Evolutionary conservation across 2,113 vertebrate genomes (phyloP), one percentile per base, ranked within the genome.

Genomic region (Talpa occidentalis): DNA sequence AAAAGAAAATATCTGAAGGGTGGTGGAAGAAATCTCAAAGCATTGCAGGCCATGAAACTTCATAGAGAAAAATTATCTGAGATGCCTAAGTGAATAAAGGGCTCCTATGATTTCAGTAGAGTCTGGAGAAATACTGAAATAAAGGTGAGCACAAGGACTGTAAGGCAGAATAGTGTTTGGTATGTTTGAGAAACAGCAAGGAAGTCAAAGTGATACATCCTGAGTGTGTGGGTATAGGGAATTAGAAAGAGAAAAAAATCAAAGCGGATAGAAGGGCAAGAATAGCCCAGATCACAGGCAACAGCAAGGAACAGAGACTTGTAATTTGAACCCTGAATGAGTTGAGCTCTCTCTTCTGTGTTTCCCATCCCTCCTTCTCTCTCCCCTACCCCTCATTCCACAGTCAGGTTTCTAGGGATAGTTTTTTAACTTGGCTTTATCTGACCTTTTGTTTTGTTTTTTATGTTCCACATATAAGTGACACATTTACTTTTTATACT

Each of bases 401-500:
- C 2, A 52, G 49, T 49, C 47, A 49, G 47, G 47, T 10, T 49
- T 49, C 10, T 10, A 49, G 47, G 47, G 47, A 17, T 52, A 52
- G 49, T 16, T 52, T 52, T 17, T 52, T 52, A 17, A 15, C 17
- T 52, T 52, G 49, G 49, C 16, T 52, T 17, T 52, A 17, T 52
- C 49, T 52, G 49, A 52, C 14, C 49, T 52, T 52, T 17, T 52
- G 47, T 12, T 49, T 49, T 49, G 47, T 49, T 52, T 52, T 52
- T 52, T 52, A 52, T 52, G 49, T 52, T 17, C 49, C 49, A 52
- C 14, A 17, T 52, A 52, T 16, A 56, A 56, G 21, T 22, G 54
- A 92, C 76, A 92, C 88, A 54, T 95, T 96, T 69, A 72, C 69
- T 76, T 96, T 95, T 93, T 94, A 59, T 90, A 32, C 10, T 83